A percentile compares a stretch with the other conserved stretches of the same genome.
phyloP scores from a whole-genome alignment of 2,113 vertebrate species.

The Nyctibius bracteatus region DNA sequence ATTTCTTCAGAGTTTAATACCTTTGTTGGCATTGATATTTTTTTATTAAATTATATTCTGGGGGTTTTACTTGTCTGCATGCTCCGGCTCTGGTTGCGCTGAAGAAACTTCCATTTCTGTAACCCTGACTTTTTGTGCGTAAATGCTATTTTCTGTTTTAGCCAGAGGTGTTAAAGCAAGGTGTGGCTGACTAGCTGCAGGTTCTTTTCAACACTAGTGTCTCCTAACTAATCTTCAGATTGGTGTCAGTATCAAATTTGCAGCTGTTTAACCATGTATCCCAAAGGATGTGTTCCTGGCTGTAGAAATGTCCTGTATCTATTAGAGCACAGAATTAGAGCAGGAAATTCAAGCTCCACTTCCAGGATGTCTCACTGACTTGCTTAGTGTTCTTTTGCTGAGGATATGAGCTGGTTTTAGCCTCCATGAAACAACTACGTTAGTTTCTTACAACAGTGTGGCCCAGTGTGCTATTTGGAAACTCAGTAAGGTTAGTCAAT shows the following conservation, averaged over 20 bases:
- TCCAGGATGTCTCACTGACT: neutral
- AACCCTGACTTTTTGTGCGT: neutral
- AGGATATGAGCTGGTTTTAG: neutral
- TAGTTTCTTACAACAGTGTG: neutral
- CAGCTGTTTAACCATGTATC: neutral
- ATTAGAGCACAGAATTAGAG: neutral
- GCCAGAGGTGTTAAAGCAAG: neutral
- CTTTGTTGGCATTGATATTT: neutral
- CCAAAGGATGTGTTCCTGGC: neutral
- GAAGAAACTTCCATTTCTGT: neutral
- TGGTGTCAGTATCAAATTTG: neutral
- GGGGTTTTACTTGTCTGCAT: neutral
- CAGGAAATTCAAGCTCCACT: neutral
- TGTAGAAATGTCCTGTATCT: neutral
- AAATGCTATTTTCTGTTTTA: neutral
- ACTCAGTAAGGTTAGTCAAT: neutral
- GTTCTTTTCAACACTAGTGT: neutral
- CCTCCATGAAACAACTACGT: neutral
- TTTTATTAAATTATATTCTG: neutral
- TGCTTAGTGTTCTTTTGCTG: neutral
- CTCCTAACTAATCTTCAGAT: neutral
- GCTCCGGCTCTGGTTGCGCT: neutral
- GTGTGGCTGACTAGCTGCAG: neutral
- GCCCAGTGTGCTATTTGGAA: neutral
- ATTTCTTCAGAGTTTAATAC: neutral